Evolutionary conservation across 1,140 invertebrate species (phyloP), one percentile per base, ranked within the genome.

Genomic region (Dolichoris vasculosae): DNA sequence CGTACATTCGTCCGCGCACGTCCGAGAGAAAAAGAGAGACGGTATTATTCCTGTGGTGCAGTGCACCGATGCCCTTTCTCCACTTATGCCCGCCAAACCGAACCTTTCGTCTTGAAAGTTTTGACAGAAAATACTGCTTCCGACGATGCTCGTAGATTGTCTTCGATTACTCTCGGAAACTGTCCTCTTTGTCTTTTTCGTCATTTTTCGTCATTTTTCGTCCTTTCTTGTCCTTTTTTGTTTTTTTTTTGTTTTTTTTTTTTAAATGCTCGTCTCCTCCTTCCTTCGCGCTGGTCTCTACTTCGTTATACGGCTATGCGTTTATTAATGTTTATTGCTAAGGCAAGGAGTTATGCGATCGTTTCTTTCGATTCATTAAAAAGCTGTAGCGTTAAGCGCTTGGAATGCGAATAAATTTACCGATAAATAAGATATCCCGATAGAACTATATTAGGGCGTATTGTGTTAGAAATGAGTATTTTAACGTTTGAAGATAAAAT

Each of bases 71-170:
- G 43, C 26, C 48, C 48, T 59, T 83, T 59, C 71, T 75, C 23
- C 76, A 38, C 51, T 77, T 38, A 26, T 63, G 75, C 35, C 1
- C 43, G n/a, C 81, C 48, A 7, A 59, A 83, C 46, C 30, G 38
- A 75, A 83, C 48, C 48, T 83, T 75, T 76, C 59, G 0, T 23
- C 82, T 63, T 32, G 69, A 1, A 43, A 55, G 51, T 76, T 75
- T 83, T 83, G 82, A 83, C 69, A 30, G 51, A 63, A 82, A 83
- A 83, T 38, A 82, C 30, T 11, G 63, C 30, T 26, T 32, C 30
- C 15, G 26, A n/a, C 43, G 20, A 11, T 55, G 46, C 40, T 51
- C 71, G 9, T 51, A 23, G 2, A 35, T 20, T 35, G 51, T 30
- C 23, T 67, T 81, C 43, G 7, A 40, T 73, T 40, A 46, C 80